phyloP scores from a whole-genome alignment of 2,113 vertebrate genomes.

The Melanerpes aurifrons region DNA sequence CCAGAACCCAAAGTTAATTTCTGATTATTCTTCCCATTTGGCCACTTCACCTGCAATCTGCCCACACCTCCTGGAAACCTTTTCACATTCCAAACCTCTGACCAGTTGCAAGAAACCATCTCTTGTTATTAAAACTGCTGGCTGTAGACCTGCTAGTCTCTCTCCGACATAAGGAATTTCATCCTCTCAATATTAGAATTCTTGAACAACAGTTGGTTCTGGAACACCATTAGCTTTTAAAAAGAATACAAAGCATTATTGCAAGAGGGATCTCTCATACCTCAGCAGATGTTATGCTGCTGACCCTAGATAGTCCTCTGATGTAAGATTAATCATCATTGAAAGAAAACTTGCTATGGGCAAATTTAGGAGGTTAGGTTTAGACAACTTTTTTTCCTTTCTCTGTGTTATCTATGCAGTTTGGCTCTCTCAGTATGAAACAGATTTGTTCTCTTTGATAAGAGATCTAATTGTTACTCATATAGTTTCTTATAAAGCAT shows the following conservation, averaged over 20 bases:
- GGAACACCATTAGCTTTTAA: background rate
- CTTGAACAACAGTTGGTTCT: constrained; percentile 31
- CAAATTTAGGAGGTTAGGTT: background rate
- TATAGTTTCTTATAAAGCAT: background rate
- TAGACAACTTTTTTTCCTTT: background rate
- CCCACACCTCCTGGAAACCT: constrained; percentile 29
- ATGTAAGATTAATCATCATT: background rate
- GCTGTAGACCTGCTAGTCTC: background rate
- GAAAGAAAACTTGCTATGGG: background rate
- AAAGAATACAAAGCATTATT: background rate
- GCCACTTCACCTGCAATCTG: constrained; percentile 36
- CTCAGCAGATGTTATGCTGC: background rate
- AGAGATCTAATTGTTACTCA: background rate
- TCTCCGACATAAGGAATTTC: constrained; percentile 15
- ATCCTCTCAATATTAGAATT: background rate
- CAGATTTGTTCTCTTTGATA: background rate
- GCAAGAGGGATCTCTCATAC: background rate
- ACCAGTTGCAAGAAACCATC: constrained; percentile 30
- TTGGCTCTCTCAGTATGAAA: background rate
- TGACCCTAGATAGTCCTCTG: background rate
- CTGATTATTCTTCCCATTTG: constrained; percentile 38
- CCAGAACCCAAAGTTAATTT: constrained; percentile 3
- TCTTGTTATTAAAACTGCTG: constrained; percentile 47
- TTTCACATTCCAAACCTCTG: constrained; percentile 54
- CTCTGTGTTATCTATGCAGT: background rate